Conservation (phyloP, 2,113 vertebrate species). For the Dendropsophus ebraccatus region DNA sequence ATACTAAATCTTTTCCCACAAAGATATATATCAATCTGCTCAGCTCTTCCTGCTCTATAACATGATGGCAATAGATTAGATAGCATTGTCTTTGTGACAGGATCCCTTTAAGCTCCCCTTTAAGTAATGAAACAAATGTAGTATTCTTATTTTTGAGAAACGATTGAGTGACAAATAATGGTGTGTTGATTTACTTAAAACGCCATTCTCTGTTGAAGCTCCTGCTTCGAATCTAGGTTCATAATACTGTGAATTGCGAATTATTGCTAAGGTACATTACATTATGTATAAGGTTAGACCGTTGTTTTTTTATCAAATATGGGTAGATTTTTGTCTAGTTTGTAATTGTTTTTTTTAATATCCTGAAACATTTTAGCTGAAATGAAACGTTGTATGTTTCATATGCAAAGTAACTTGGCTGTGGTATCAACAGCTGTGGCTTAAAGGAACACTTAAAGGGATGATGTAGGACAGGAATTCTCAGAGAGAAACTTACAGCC, state of each 20-base stretch:
- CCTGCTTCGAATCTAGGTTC: background rate
- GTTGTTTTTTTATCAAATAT: background rate
- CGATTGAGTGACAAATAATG: background rate
- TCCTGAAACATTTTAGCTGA: background rate
- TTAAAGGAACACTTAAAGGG: background rate
- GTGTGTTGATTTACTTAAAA: background rate
- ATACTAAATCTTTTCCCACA: too few relatives aligned
- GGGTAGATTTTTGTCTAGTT: background rate
- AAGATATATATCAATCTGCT: too few relatives aligned
- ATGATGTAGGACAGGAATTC: background rate
- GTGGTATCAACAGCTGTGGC: background rate
- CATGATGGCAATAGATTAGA: too few relatives aligned
- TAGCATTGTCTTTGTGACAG: too few relatives aligned
- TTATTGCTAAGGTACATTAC: background rate
- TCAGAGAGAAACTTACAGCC: too few relatives aligned
- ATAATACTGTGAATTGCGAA: background rate
- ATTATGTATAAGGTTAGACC: background rate
- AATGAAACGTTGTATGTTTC: constrained; percentile 22
- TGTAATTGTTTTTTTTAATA: background rate
- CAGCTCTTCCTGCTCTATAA: too few relatives aligned
- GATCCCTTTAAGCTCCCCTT: background rate
- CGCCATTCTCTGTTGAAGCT: too few relatives aligned
- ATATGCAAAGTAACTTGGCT: background rate
- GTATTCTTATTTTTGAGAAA: constrained; percentile 16
- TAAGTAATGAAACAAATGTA: background rate